These are phyloP conservation scores for Fopius arisanus DNA, from an alignment of 1,140 invertebrate species.

Conservation along the genomic window DNA sequence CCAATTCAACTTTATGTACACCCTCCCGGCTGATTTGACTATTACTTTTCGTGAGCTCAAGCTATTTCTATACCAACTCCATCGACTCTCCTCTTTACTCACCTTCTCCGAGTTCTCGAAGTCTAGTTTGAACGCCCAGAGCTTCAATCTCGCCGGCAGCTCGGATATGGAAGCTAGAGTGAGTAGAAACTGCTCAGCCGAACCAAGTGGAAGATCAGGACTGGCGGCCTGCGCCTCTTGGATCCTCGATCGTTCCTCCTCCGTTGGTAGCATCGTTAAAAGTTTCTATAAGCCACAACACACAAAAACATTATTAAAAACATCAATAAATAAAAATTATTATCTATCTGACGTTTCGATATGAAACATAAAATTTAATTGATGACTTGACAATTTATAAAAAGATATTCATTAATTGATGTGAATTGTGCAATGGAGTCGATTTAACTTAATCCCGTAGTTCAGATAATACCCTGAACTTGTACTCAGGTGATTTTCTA, in stretches of 20 bases:
- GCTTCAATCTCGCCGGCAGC: conserved; percentile 89
- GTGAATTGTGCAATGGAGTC: too few species aligned
- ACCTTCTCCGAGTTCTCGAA: conserved; percentile 95
- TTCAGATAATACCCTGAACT: too few species aligned
- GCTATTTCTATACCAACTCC: not conserved
- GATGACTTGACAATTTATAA: too few species aligned
- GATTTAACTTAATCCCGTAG: too few species aligned
- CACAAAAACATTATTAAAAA: too few species aligned
- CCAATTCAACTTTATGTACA: conserved; percentile 15
- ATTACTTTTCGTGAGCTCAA: conserved; percentile 17
- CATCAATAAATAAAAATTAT: too few species aligned
- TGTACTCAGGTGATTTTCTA: too few species aligned
- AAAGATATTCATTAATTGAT: too few species aligned
- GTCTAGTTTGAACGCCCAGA: conserved; percentile 99
- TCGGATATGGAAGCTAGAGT: conserved; percentile 96
- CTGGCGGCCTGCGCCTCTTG: conserved; percentile 92
- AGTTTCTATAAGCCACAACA: conserved; percentile 78
- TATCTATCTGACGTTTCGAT: too few species aligned
- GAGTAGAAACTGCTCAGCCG: conserved; percentile 97
- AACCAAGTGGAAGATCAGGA: conserved; percentile 94
- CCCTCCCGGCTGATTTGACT: conserved; percentile 21
- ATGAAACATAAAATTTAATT: too few species aligned
- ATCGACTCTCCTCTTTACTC: conserved; percentile 42
- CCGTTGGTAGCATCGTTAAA: conserved; percentile 95
- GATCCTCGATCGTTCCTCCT: conserved; percentile 96